A percentile compares a stretch with the other conserved stretches of the same genome.
Conservation (phyloP, 2,888 invertebrate species). For the Iphiclides podalirius region DNA sequence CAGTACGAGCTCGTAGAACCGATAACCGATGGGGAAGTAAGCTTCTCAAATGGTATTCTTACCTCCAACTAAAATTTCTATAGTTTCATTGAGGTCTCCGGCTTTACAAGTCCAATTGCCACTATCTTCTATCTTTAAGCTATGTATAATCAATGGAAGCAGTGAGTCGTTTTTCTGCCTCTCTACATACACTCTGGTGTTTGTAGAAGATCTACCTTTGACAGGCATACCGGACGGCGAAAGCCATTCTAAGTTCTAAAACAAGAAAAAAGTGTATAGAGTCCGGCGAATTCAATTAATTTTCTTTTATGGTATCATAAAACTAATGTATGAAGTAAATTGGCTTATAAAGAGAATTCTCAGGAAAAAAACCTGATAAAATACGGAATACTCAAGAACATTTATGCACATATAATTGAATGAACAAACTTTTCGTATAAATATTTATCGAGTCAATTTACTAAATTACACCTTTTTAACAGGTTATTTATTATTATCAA, state of each 20-base stretch:
- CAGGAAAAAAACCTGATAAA: no score
- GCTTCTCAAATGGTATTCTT: no score
- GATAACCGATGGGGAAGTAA: no score
- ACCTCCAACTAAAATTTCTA: conserved; percentile 65
- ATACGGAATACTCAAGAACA: no score
- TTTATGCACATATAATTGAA: no score
- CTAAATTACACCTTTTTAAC: no score
- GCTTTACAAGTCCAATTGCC: conserved; percentile 72
- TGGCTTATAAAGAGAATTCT: no score
- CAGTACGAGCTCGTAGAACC: no score
- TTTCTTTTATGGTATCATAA: background rate
- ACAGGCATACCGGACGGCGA: conserved; percentile 47
- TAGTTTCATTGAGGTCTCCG: conserved; percentile 51
- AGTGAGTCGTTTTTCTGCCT: conserved; percentile 38
- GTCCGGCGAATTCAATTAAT: background rate
- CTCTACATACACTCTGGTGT: conserved; percentile 57
- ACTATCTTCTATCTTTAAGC: conserved; percentile 49
- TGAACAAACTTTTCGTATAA: no score
- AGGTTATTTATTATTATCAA: no score
- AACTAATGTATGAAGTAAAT: no score
- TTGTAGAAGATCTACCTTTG: conserved; percentile 45
- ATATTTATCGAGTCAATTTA: no score
- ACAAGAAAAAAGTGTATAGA: conserved; percentile 21
- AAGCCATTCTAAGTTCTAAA: conserved; percentile 63
- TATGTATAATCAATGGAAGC: conserved; percentile 55